Evolutionary conservation across 2,888 invertebrate species (phyloP).

Genomic region (Agriotes lineatus): DNA sequence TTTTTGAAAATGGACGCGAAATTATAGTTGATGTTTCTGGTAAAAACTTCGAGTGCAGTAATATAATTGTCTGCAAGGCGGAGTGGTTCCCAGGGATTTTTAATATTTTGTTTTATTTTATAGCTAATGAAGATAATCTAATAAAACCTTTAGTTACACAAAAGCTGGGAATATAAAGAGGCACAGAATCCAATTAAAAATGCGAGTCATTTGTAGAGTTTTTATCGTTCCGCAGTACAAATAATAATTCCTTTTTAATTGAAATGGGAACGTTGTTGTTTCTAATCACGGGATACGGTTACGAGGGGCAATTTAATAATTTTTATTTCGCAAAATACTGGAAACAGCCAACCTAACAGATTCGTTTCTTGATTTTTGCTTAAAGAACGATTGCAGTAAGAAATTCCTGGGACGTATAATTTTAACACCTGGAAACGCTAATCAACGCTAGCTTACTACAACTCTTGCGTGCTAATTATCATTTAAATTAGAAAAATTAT

Average conservation of each 20-base stretch:
- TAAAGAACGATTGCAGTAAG: too few relatives aligned
- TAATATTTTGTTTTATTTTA: not conserved
- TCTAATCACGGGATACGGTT: too few relatives aligned
- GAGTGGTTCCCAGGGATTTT: not conserved
- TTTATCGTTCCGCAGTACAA: constrained; percentile 10
- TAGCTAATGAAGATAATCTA: not conserved
- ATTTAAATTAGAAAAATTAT: too few relatives aligned
- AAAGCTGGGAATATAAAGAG: not conserved
- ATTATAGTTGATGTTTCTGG: not conserved
- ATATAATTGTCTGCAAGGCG: not conserved
- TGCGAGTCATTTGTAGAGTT: constrained; percentile 7
- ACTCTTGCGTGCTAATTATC: too few relatives aligned
- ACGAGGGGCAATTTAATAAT: too few relatives aligned
- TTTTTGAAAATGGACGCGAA: not conserved
- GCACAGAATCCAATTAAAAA: constrained; percentile 14
- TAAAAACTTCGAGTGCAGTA: not conserved
- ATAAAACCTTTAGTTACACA: not conserved
- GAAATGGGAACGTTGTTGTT: not conserved
- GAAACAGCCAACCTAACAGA: too few relatives aligned
- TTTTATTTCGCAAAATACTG: too few relatives aligned
- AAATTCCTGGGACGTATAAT: too few relatives aligned
- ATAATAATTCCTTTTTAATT: constrained; percentile 9
- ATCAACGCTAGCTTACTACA: too few relatives aligned
- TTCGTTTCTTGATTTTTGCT: too few relatives aligned
- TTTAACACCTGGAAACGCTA: too few relatives aligned